Percentiles rank a stretch among this genome's conserved stretches.
phyloP scores from a whole-genome alignment of 1,140 invertebrate species.

The Branchinecta lynchi region DNA sequence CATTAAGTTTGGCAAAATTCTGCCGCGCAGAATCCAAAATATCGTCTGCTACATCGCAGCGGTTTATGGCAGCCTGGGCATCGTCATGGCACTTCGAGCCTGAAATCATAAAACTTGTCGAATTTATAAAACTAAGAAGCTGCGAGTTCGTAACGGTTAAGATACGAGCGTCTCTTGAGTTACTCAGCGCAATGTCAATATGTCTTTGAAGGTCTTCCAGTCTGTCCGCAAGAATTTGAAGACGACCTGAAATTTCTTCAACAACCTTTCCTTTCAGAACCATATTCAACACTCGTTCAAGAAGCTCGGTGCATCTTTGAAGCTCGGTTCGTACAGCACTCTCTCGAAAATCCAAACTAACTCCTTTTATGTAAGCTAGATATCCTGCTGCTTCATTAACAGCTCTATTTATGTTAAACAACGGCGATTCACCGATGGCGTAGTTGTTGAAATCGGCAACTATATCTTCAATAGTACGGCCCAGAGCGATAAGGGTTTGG shows the following conservation, averaged over 20 bases:
- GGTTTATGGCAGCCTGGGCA: not conserved
- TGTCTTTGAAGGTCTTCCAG: not conserved
- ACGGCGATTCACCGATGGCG: slow-evolving; percentile 26
- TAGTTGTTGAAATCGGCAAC: slow-evolving; percentile 27
- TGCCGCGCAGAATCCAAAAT: not conserved
- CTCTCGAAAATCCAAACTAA: not conserved
- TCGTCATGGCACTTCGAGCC: not conserved
- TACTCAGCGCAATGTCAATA: not conserved
- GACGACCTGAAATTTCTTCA: slow-evolving; percentile 12
- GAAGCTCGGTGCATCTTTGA: slow-evolving; percentile 18
- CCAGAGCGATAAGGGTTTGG: not conserved
- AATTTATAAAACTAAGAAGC: not conserved
- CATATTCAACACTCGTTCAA: slow-evolving; percentile 21
- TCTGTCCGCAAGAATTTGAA: not conserved
- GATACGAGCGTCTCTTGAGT: not conserved
- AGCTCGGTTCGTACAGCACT: slow-evolving; percentile 2
- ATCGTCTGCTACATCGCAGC: not conserved
- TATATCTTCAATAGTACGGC: slow-evolving; percentile 23
- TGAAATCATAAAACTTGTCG: not conserved
- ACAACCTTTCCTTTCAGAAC: slow-evolving; percentile 14
- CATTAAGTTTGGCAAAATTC: not conserved
- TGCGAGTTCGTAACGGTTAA: not conserved
- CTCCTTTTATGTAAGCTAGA: slow-evolving; percentile 16
- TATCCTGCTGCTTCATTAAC: slow-evolving; percentile 20
- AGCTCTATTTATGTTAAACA: slow-evolving; percentile 20